Percentiles rank a stretch among this genome's conserved stretches.
phyloP scores from a whole-genome alignment of 2,888 invertebrate species.

The Palloptera scutellata region DNA sequence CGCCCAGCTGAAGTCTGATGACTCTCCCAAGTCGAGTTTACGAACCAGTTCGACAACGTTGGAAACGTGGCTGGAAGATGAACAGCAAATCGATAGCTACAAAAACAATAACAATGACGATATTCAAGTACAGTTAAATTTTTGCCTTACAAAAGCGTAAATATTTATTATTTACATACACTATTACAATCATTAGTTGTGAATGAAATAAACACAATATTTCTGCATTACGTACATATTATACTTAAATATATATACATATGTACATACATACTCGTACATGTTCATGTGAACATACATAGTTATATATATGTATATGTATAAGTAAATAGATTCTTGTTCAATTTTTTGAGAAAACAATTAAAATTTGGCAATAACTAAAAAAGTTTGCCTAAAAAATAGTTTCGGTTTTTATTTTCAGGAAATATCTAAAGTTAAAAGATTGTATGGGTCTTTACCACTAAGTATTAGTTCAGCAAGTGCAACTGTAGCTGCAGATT shows the following conservation, averaged over 20 bases:
- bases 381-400: no score
- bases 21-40: slow-evolving; percentile 55
- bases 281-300: background rate
- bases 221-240: slow-evolving; percentile 1
- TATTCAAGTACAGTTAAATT: slow-evolving; percentile 41
- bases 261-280: background rate
- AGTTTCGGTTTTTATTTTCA: no score
- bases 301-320: slow-evolving; percentile 2
- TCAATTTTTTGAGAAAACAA: background rate
- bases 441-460: no score
- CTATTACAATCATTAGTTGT: no score
- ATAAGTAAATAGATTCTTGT: background rate
- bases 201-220: background rate
- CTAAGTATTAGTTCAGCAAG: no score
- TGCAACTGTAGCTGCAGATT: no score
- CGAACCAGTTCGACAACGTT: slow-evolving; percentile 62
- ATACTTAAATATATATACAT: background rate
- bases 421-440: no score
- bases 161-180: background rate
- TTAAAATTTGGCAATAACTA: no score
- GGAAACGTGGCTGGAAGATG: slow-evolving; percentile 64
- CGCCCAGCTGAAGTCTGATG: slow-evolving; percentile 36
- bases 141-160: slow-evolving; percentile 55
- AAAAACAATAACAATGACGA: slow-evolving; percentile 31
- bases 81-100: slow-evolving; percentile 29